phyloP scores from a whole-genome alignment of 2,113 vertebrate genomes.

The Dascyllus trimaculatus region DNA sequence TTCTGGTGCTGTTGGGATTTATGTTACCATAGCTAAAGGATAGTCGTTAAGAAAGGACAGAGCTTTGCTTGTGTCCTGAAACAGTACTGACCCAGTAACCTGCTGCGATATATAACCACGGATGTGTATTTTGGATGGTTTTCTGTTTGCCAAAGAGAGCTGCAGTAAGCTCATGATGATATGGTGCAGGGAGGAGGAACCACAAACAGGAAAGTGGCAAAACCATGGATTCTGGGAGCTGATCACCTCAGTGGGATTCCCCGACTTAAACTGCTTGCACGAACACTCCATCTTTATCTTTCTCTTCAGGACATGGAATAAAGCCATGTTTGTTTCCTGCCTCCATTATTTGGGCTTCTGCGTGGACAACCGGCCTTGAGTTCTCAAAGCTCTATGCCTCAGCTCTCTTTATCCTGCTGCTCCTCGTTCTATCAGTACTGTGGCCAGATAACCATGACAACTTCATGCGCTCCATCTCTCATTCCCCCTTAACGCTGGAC shows the following conservation, averaged over 20 bases:
- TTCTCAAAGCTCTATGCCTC: conserved; percentile 36
- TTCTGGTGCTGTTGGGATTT: background rate
- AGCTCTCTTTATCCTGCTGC: background rate
- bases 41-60: background rate
- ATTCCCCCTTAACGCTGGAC: background rate
- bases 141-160: conserved; percentile 22
- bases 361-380: conserved; percentile 44
- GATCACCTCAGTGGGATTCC: conserved; percentile 55
- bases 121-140: conserved; percentile 3
- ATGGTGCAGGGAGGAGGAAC: conserved; percentile 30
- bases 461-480: background rate
- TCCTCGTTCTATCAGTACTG: conserved; percentile 18
- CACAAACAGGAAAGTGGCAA: conserved; percentile 53
- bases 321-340: conserved; percentile 53
- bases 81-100: background rate
- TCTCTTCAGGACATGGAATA: conserved; percentile 44
- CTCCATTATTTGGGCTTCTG: conserved; percentile 59
- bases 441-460: conserved; percentile 20
- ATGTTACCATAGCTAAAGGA: background rate
- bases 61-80: conserved; percentile 9
- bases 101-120: conserved; percentile 5
- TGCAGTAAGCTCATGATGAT: conserved; percentile 37
- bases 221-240: conserved; percentile 47
- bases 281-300: conserved; percentile 9
- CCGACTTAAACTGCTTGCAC: conserved; percentile 24